A percentile compares a stretch with the other conserved stretches of the same genome.
Evolutionary conservation across 2,888 invertebrate genomes (phyloP).

Genomic region (Notodonta ziczac): DNA sequence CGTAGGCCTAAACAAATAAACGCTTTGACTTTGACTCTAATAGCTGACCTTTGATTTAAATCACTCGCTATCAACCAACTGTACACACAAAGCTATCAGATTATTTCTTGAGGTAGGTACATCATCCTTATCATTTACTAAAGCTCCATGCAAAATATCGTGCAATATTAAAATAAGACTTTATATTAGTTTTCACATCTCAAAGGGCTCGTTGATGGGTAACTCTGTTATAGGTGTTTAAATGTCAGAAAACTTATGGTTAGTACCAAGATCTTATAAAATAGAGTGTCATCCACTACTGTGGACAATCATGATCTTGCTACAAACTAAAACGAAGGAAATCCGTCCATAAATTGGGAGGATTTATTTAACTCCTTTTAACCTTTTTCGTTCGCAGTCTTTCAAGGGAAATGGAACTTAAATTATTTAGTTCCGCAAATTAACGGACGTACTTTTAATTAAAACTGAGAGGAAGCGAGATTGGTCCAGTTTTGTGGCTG

Average conservation of each 20-base stretch:
- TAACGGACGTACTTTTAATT: slow-evolving; percentile 5
- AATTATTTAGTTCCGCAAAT: slow-evolving; percentile 4
- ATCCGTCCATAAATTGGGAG: not conserved
- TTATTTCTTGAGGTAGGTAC: too few relatives aligned
- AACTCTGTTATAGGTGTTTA: slow-evolving; percentile 4
- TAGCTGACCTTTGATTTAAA: too few relatives aligned
- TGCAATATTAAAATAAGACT: too few relatives aligned
- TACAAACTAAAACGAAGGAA: too few relatives aligned
- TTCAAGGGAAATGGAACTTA: not conserved
- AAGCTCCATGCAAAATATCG: too few relatives aligned
- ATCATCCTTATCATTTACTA: too few relatives aligned
- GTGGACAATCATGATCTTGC: too few relatives aligned
- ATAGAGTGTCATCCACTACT: not conserved
- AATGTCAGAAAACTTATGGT: not conserved
- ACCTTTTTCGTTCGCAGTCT: not conserved
- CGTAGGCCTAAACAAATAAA: too few relatives aligned
- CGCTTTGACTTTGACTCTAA: too few relatives aligned
- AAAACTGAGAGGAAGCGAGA: not conserved
- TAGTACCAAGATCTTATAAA: not conserved
- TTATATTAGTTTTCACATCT: not conserved
- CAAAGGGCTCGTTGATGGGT: not conserved
- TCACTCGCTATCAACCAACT: too few relatives aligned
- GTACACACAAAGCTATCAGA: too few relatives aligned
- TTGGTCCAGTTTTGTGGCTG: not conserved
- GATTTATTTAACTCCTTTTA: not conserved